A percentile compares a stretch with the other conserved stretches of the same genome.
Evolutionary conservation across 2,113 vertebrate genomes (phyloP).

Genomic region (Raja brachyura): DNA sequence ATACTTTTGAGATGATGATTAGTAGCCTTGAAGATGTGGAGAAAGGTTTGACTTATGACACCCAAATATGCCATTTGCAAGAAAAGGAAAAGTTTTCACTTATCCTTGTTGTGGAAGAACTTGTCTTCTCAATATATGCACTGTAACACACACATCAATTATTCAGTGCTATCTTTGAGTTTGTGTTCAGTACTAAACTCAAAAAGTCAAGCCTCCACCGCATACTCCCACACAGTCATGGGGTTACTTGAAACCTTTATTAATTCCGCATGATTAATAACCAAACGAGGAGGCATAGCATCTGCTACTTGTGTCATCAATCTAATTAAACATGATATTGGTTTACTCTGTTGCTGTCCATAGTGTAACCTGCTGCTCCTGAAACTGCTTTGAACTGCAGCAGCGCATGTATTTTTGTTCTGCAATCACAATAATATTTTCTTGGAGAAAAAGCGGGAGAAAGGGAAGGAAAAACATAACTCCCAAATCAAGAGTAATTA

Average conservation of each 20-base stretch:
- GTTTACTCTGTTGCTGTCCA: neutral
- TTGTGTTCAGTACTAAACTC: neutral
- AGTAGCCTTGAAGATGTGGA: too few relatives aligned
- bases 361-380: neutral
- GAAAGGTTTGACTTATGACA: too few relatives aligned
- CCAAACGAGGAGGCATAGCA: neutral
- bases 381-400: neutral
- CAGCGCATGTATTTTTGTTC: neutral
- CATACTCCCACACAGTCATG: neutral
- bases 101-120: neutral
- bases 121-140: neutral
- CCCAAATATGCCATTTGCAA: neutral
- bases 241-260: conserved; percentile 8
- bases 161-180: neutral
- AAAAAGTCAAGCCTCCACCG: neutral
- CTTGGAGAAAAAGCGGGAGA: neutral
- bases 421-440: neutral
- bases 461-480: neutral
- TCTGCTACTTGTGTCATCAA: neutral
- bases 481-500: neutral
- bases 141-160: neutral
- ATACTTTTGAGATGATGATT: too few relatives aligned
- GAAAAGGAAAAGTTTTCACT: neutral
- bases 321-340: neutral
- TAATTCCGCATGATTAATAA: conserved; percentile 20